A percentile compares a stretch with the other conserved stretches of the same genome.
phyloP scores from a whole-genome alignment of 2,888 invertebrate genomes.

The Phrixothrix hirtus region DNA sequence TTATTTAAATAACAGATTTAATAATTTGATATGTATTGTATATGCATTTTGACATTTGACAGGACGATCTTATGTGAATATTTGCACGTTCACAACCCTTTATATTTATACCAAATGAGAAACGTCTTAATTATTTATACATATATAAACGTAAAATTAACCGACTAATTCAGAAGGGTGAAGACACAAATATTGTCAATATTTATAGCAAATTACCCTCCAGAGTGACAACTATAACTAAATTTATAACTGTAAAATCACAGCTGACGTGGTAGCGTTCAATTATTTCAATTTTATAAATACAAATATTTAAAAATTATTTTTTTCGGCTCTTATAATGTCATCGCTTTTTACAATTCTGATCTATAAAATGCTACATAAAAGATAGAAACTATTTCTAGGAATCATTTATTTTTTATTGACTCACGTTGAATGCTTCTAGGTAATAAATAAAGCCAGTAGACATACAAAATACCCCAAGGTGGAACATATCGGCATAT shows the following conservation, averaged over 20 bases:
- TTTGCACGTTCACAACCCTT: not conserved
- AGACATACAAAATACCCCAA: no score
- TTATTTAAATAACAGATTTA: constrained; percentile 17
- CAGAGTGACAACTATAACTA: constrained; percentile 12
- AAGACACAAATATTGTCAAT: no score
- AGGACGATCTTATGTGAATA: constrained; percentile 16
- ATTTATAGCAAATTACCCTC: constrained; percentile 6
- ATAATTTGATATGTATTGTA: constrained; percentile 29
- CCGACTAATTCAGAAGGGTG: no score
- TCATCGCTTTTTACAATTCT: no score
- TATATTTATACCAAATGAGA: not conserved
- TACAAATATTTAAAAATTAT: no score
- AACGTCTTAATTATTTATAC: not conserved
- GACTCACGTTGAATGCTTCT: not conserved
- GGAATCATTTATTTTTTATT: not conserved
- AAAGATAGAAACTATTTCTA: not conserved
- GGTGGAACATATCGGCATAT: no score
- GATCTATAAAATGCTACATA: no score
- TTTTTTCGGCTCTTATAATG: no score
- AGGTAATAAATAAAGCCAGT: no score
- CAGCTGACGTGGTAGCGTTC: constrained; percentile 14
- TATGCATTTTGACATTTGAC: constrained; percentile 36
- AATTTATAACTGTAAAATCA: constrained; percentile 3
- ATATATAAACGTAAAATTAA: no score
- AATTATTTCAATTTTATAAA: no score